Base-by-base conservation (phyloP, 2,888 invertebrate species). In the Xylocampa areola region DNA sequence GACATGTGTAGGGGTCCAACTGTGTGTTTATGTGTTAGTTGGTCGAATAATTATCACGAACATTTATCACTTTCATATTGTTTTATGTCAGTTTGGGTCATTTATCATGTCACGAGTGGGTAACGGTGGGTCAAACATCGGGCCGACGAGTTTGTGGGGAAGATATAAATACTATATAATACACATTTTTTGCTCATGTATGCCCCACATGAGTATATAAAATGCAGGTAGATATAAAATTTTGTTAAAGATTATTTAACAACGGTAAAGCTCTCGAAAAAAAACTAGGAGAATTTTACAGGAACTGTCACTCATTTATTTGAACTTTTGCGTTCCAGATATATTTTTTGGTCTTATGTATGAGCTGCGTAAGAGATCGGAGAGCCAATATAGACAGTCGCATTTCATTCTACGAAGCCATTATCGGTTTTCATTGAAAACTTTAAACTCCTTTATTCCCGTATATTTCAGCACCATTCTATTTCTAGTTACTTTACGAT, bases 61-160 rank as follows among this genome's bases (percentile, higher is more conserved):
- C 84, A 85, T 85, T 85, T 80, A 85, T 85, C 85, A 85, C 79
- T 78, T 81, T 80, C 77, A 68, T 78, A 72, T 68, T 79, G 81
- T 81, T 81, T 78, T 77, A 76, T 73, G 83, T 81, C 80, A 79
- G 72, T 71, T 66, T n/a, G 65, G 70, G 78, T 79, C 82, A 85
- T 85, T 82, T 80, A 84, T 85, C 85, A 84, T 58, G 41, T 50
- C 68, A 60, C 60, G 69, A 76, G 77, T 71, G 79, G 73, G 77
- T 80, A 80, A 79, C 79, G 76, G 74, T 62, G 68, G 77, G 70
- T 73, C 71, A 71, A 68, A 60, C 60, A 53, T 51, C 44, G 51
- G 40, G 41, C 52, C 37, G 40, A 43, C 49, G 48, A 60, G 54
- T 55, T 58, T 64, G 47, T 32, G 35, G 32, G 32, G 45, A 14